Evolutionary conservation across 2,888 invertebrate species (phyloP).

Genomic region (Heteromyza rotundicornis): DNA sequence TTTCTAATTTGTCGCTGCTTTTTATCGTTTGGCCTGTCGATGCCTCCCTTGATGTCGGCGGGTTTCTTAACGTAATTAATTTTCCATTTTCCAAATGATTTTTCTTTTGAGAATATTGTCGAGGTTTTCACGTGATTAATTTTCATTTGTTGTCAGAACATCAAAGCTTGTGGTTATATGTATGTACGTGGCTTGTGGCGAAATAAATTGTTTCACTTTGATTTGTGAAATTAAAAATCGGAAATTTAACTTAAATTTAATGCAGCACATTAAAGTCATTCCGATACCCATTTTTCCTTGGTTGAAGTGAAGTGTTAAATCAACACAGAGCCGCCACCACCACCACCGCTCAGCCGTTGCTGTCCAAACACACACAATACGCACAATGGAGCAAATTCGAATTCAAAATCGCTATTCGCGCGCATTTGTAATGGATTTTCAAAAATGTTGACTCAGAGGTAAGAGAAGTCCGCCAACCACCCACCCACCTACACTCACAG

Average conservation of each 20-base stretch:
- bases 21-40: neutral
- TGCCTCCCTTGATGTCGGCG: neutral
- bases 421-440: neutral
- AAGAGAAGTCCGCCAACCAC: too few species aligned
- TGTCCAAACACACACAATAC: too few species aligned
- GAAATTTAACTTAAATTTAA: too few species aligned
- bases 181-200: neutral
- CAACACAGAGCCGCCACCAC: neutral
- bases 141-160: neutral
- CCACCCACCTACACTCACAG: too few species aligned
- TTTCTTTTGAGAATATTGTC: neutral
- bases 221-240: neutral
- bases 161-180: neutral
- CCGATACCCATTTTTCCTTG: neutral
- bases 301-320: neutral
- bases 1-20: neutral
- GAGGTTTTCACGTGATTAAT: neutral
- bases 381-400: neutral
- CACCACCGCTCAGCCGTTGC: neutral
- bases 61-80: slow-evolving; percentile 5
- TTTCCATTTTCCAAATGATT: slow-evolving; percentile 10
- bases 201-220: neutral
- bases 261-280: too few species aligned
- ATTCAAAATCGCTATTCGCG: neutral
- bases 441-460: neutral